Evolutionary conservation across 2,888 invertebrate genomes (phyloP).

Genomic region (Limnephilus marmoratus): DNA sequence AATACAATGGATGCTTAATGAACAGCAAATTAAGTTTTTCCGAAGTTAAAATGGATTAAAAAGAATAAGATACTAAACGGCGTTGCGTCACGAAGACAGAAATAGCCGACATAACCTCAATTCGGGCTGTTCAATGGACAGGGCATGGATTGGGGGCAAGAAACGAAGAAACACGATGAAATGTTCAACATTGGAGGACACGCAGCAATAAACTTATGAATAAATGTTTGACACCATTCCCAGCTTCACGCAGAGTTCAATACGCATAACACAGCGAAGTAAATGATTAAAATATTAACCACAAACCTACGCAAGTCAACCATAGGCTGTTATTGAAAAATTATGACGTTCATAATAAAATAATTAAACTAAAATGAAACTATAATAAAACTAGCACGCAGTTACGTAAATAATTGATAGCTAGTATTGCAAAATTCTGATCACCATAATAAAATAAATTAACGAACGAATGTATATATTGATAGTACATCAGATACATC

Average conservation of each 20-base stretch:
- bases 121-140: constrained; percentile 61
- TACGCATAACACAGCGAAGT: not conserved
- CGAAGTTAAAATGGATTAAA: constrained; percentile 16
- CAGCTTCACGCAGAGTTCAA: not conserved
- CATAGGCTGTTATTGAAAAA: not conserved
- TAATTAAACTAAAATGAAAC: not conserved
- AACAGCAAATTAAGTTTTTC: not conserved
- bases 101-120: constrained; percentile 64
- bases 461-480: not conserved
- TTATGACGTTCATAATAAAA: not conserved
- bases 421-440: not conserved
- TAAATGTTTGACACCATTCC: not conserved
- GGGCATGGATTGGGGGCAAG: constrained; percentile 55
- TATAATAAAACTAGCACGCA: not conserved
- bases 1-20: constrained; percentile 42
- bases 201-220: not conserved
- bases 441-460: not conserved
- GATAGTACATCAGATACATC: not conserved
- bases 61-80: constrained; percentile 29
- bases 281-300: not conserved
- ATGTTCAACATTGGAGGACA: not conserved
- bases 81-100: constrained; percentile 59
- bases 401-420: not conserved
- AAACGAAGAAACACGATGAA: constrained; percentile 10
- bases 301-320: not conserved